Percentiles rank a stretch among this genome's conserved stretches.
phyloP scores from a whole-genome alignment of 2,113 vertebrate genomes.

The Mastomys coucha region DNA sequence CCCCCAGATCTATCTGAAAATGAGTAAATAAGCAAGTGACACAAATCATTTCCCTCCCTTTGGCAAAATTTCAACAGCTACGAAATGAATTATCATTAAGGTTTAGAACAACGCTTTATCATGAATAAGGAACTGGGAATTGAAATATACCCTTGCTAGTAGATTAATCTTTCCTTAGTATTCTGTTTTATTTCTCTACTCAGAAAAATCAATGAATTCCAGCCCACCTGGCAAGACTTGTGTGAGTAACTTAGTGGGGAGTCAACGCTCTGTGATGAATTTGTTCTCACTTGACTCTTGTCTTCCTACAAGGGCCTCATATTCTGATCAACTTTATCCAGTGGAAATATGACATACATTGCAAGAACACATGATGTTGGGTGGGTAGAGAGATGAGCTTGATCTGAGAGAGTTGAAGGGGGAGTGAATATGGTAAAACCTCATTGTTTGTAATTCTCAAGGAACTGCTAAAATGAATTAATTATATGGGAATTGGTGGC shows the following conservation, averaged over 20 bases:
- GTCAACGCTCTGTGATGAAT: neutral
- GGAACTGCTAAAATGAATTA: neutral
- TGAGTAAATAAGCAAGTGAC: conserved; percentile 54
- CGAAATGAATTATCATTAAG: conserved; percentile 63
- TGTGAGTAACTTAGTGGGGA: neutral
- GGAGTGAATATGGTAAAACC: neutral
- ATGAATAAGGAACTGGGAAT: conserved; percentile 65
- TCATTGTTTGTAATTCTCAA: neutral
- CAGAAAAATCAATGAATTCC: conserved; percentile 68
- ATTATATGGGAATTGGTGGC: neutral
- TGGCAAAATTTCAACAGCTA: conserved; percentile 62
- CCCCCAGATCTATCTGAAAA: neutral
- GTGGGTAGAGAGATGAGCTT: too few relatives aligned
- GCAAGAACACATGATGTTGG: too few relatives aligned
- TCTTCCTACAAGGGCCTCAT: neutral
- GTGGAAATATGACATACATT: neutral
- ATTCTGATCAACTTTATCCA: neutral
- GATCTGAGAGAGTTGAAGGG: neutral
- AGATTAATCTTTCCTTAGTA: conserved; percentile 56
- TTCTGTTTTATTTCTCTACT: conserved; percentile 58
- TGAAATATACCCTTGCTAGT: conserved; percentile 55
- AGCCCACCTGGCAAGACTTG: conserved; percentile 34
- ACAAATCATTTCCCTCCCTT: conserved; percentile 40
- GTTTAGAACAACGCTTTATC: conserved; percentile 57
- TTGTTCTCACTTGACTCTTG: neutral